Percentiles rank a stretch among this genome's conserved stretches.
Evolutionary conservation across 2,888 invertebrate species (phyloP).

Genomic region (Cheilosia pagana): DNA sequence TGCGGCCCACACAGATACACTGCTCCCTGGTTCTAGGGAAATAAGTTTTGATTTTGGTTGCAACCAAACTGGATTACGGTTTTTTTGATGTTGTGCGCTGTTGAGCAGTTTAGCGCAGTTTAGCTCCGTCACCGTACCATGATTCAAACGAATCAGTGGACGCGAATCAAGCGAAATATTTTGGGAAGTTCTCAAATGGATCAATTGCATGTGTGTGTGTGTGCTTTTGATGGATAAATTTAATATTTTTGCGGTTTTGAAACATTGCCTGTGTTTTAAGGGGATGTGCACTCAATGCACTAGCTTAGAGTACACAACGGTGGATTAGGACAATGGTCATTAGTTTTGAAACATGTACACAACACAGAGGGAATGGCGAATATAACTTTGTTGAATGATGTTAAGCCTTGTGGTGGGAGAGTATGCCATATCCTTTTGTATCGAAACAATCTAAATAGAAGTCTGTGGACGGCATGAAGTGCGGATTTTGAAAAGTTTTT

Average conservation of each 20-base stretch:
- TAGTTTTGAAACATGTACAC: neutral
- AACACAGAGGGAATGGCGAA: neutral
- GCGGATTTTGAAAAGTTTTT: neutral
- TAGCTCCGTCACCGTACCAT: constrained; percentile 17
- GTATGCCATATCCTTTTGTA: neutral
- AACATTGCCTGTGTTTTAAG: neutral
- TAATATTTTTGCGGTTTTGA: constrained; percentile 18
- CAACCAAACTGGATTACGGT: constrained; percentile 67
- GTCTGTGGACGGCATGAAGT: neutral
- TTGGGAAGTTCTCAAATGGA: neutral
- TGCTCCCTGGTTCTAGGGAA: constrained; percentile 15
- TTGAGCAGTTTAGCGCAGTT: constrained; percentile 10
- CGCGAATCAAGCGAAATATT: constrained; percentile 26
- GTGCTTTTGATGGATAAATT: constrained; percentile 2
- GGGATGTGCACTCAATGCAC: neutral
- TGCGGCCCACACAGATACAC: neutral
- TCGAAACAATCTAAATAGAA: neutral
- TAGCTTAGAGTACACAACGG: neutral
- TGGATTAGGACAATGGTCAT: constrained; percentile 8
- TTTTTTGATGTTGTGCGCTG: constrained; percentile 37
- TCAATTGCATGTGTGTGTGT: neutral
- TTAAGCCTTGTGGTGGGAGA: neutral
- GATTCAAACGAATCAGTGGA: constrained; percentile 40
- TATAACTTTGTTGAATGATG: constrained; percentile 25
- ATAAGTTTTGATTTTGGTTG: constrained; percentile 69